These are phyloP conservation scores for Hedychridium roseum DNA, from an alignment of 2,888 invertebrate genomes.

Conservation along the genomic window DNA sequence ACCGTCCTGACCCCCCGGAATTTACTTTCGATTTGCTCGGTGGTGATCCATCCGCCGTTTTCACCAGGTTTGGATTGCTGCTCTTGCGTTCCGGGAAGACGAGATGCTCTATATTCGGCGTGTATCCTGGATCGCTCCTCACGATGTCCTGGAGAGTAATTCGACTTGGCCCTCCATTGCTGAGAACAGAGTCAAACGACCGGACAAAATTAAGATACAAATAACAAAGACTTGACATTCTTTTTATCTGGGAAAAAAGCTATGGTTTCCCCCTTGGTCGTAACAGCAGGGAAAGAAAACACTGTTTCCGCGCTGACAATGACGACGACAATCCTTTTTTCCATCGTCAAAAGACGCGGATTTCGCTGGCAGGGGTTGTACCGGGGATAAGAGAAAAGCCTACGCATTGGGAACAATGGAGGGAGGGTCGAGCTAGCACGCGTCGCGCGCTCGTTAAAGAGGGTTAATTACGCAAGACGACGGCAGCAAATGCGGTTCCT, in stretches of 20 bases:
- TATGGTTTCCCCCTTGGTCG: too few species aligned
- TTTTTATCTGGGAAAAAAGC: too few species aligned
- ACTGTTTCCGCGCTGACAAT: too few species aligned
- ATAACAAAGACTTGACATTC: too few species aligned
- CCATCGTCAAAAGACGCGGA: too few species aligned
- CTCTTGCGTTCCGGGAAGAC: slow-evolving; percentile 67
- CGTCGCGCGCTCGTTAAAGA: slow-evolving; percentile 20
- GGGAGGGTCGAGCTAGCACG: slow-evolving; percentile 16
- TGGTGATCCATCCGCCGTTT: slow-evolving; percentile 43
- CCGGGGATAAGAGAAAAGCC: slow-evolving; percentile 13
- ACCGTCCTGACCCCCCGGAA: slow-evolving; percentile 48
- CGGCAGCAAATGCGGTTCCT: background rate
- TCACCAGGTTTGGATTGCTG: slow-evolving; percentile 61
- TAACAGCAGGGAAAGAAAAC: too few species aligned
- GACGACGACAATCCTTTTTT: too few species aligned
- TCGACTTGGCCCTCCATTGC: slow-evolving; percentile 47
- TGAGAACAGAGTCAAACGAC: slow-evolving; percentile 23
- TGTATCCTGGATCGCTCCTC: slow-evolving; percentile 66
- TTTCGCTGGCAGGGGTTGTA: too few species aligned
- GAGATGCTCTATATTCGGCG: slow-evolving; percentile 69
- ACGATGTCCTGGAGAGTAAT: slow-evolving; percentile 59
- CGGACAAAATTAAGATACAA: too few species aligned
- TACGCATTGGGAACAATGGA: slow-evolving; percentile 8
- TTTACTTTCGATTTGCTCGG: slow-evolving; percentile 47
- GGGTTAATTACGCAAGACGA: slow-evolving; percentile 31